These are phyloP conservation scores for Arenicola marina DNA, from an alignment of 2,888 invertebrate genomes.

Conservation along the genomic window DNA sequence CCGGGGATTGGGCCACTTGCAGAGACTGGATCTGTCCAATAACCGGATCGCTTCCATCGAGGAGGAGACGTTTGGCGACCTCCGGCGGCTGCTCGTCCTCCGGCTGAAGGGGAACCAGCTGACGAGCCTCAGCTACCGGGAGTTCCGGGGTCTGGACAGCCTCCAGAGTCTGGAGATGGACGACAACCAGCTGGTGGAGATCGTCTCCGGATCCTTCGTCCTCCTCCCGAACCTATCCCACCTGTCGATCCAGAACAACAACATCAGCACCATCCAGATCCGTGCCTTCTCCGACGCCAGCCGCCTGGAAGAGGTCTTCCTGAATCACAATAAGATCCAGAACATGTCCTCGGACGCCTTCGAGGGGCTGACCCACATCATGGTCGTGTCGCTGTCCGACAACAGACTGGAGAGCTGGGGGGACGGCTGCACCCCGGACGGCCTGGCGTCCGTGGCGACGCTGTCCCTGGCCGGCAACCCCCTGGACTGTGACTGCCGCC, in stretches of 20 bases:
- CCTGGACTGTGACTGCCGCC: constrained; percentile 3
- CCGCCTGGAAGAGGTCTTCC: not conserved
- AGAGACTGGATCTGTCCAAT: constrained; percentile 17
- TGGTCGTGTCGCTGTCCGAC: not conserved
- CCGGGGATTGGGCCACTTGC: constrained; percentile 12
- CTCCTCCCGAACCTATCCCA: not conserved
- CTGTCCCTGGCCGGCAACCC: constrained; percentile 1
- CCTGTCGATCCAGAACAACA: not conserved
- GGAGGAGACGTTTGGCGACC: constrained; percentile 21
- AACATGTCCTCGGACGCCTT: constrained; percentile 3
- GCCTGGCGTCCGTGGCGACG: not conserved
- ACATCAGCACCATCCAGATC: not conserved
- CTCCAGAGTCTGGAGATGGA: constrained; percentile 24
- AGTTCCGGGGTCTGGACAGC: constrained; percentile 27
- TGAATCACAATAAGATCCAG: not conserved
- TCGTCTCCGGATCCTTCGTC: constrained; percentile 19
- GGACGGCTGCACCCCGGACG: not conserved
- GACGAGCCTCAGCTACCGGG: constrained; percentile 7
- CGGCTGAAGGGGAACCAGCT: constrained; percentile 24
- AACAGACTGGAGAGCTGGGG: not conserved
- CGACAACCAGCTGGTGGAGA: constrained; percentile 18
- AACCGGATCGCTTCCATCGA: constrained; percentile 27
- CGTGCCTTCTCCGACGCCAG: not conserved
- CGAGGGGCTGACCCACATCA: not conserved
- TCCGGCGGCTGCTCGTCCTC: constrained; percentile 16